Conservation (phyloP, 2,113 vertebrate species). For the Cettia cetti region DNA sequence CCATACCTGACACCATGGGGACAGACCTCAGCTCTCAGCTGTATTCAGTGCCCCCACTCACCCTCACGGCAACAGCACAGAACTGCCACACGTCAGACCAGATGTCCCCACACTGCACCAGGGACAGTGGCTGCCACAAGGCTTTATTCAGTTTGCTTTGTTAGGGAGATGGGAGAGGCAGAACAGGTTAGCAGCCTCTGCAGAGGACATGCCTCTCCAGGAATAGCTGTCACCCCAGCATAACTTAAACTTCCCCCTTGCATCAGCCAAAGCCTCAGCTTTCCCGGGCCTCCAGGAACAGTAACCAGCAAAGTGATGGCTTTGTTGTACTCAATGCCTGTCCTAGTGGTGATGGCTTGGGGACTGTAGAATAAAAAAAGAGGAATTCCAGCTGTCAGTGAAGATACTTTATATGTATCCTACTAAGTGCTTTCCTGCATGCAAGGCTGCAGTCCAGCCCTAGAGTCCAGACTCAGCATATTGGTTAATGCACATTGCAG, state of each 20-base stretch:
- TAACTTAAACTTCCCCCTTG: not conserved
- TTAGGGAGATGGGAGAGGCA: not conserved
- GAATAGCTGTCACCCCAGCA: accelerated
- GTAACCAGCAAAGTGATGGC: not conserved
- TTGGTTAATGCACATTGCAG: not conserved
- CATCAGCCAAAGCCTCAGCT: not conserved
- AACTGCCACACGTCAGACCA: not conserved
- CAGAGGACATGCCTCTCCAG: not conserved
- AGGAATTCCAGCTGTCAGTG: not conserved
- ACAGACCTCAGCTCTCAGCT: not conserved
- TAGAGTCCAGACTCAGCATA: not conserved
- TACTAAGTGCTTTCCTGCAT: not conserved
- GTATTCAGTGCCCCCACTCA: not conserved
- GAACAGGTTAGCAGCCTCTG: not conserved
- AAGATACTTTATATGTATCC: not conserved
- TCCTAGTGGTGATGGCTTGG: not conserved
- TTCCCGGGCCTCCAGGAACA: not conserved
- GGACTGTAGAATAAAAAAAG: not conserved
- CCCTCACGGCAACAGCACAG: not conserved
- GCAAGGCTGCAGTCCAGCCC: not conserved
- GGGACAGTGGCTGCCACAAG: not conserved
- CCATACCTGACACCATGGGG: not conserved
- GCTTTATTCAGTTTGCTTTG: not conserved
- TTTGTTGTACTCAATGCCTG: not conserved
- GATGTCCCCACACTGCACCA: not conserved